These are phyloP conservation scores for Elephas maximus DNA, from an alignment of 2,113 vertebrate species.

Conservation along the genomic window DNA sequence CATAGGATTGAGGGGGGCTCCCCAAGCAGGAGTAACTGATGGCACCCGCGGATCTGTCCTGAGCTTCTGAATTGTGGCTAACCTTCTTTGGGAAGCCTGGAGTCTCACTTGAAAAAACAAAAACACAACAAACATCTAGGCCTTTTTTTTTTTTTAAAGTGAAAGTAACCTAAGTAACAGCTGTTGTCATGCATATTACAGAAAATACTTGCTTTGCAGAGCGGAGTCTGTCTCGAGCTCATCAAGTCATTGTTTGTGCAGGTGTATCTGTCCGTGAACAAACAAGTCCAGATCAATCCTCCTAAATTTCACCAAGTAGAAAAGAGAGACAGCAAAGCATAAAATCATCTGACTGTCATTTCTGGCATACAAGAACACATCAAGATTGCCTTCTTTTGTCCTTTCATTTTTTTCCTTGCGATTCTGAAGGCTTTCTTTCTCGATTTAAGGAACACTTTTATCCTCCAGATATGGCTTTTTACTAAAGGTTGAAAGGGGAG, in stretches of 20 bases:
- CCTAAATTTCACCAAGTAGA: slow-evolving; percentile 42
- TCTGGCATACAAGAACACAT: slow-evolving; percentile 42
- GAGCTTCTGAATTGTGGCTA: background rate
- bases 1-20: background rate
- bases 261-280: slow-evolving; percentile 34
- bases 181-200: background rate
- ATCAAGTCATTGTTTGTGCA: slow-evolving; percentile 15
- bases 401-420: slow-evolving; percentile 15
- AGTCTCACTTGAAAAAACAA: background rate
- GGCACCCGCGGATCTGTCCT: background rate
- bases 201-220: slow-evolving; percentile 18
- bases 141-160: slow-evolving; percentile 61
- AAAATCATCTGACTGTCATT: slow-evolving; percentile 6
- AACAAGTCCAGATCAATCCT: slow-evolving; percentile 54
- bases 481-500: slow-evolving; percentile 26
- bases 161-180: slow-evolving; percentile 35
- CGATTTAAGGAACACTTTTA: slow-evolving; percentile 30
- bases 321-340: slow-evolving; percentile 1
- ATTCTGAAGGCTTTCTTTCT: slow-evolving; percentile 32
- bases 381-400: slow-evolving; percentile 4
- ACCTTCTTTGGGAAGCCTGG: background rate
- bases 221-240: background rate
- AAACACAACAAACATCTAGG: background rate
- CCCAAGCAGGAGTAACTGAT: background rate
- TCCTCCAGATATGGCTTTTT: slow-evolving; percentile 52